Evolutionary conservation across 1,140 invertebrate species (phyloP), one percentile per base, ranked within the genome.

Genomic region (Papilio polyxenes): DNA sequence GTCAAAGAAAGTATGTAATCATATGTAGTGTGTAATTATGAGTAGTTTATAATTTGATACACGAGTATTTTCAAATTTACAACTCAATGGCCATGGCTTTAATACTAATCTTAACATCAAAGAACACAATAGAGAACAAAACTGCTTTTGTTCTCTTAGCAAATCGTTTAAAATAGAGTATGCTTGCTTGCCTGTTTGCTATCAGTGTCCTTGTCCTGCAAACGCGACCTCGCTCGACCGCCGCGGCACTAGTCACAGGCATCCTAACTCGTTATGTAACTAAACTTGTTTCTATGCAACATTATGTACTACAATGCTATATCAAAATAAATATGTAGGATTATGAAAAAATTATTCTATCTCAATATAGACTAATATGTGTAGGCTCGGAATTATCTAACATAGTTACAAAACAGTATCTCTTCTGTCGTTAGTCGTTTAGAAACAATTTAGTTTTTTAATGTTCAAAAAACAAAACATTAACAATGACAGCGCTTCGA

Each of bases 151-250:
- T 31, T 31, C 23, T 31, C 23, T 40, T 17, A 59, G 49, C 49
- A 51, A 51, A 72, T 31, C 31, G 65, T 72, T 72, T 72, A 37
- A 72, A 72, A 79, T 81, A 65, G 40, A 51, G 69, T 48, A 53
- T 56, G 76, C 31, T 6, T 65, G 80, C 53, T 77, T n/a, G 78
- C 10, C 51, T 53, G 72, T 44, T n/a, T 31, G 83, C 83, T 87
- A 88, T 88, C 84, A 80, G 74, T 87, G 89, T 85, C 89, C 89
- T 89, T 89, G 89, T 81, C 89, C 89, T 82, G 86, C 65, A 83
- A 80, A 74, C 69, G 51, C 83, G 87, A 87, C 86, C 88, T 89
- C 85, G 85, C 56, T 9, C 76, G 78, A 79, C 44, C 76, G 53
- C 37, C 76, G 65, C 65, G 8, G 65, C 13, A 37, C 65, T 15